Conservation (phyloP, 2,888 invertebrate species). For the Priocnemis perturbator region DNA sequence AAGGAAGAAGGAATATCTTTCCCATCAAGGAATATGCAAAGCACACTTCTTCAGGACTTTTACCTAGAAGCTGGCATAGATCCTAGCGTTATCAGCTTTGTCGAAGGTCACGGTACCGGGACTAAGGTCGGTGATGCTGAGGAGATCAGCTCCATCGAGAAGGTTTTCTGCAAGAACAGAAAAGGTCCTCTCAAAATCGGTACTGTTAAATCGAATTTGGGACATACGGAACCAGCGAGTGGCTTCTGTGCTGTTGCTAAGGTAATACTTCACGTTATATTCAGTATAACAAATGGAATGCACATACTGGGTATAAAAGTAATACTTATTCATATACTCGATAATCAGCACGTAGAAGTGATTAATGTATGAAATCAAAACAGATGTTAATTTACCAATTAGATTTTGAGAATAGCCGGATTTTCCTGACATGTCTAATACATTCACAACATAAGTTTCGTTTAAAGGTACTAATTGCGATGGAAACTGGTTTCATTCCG, state of each 20-base stretch:
- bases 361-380: no score
- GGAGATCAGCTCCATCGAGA: constrained; percentile 89
- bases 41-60: constrained; percentile 76
- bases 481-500: constrained; percentile 87
- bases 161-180: constrained; percentile 86
- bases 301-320: no score
- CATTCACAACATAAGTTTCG: no score
- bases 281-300: no score
- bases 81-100: constrained; percentile 78
- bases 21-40: constrained; percentile 67
- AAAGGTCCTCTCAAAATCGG: constrained; percentile 89
- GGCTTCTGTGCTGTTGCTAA: constrained; percentile 90
- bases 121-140: constrained; percentile 93
- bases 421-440: no score
- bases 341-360: no score
- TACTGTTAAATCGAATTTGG: constrained; percentile 95
- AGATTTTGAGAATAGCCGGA: no score
- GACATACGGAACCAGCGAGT: constrained; percentile 92
- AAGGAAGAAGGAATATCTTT: constrained; percentile 73
- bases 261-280: constrained; percentile 72
- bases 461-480: constrained; percentile 82
- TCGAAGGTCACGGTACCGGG: constrained; percentile 87
- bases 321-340: no score
- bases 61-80: constrained; percentile 79
- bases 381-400: no score